Evolutionary conservation across 2,888 invertebrate species (phyloP), one percentile per base, ranked within the genome.

Genomic region (Tromatobia lineatoria): DNA sequence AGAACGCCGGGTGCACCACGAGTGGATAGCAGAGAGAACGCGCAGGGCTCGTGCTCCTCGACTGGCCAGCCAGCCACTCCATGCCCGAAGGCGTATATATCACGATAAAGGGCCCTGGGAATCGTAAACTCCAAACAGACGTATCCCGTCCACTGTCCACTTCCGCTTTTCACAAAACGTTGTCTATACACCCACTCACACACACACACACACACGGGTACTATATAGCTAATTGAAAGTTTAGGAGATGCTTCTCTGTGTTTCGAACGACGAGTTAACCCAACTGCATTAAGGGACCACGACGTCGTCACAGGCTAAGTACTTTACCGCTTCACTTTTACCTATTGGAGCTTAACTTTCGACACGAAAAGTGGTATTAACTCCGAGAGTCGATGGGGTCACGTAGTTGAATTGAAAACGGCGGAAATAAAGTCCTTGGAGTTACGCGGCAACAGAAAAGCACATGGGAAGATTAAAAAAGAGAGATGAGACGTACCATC

Each of bases 71-170:
- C 59, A 66, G 67, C 78, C 80, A 83, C 81, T 80, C 64, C 71
- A 67, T 54, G 76, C 70, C 81, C 29, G 73, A 81, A 80, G 82
- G 73, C 85, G 82, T 86, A 89, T 90, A 90, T 88, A 89, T 91
- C 90, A 89, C 89, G 91, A 91, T 92, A 91, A 91, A 90, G 89
- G 90, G 89, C 89, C 83, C 86, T 89, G 88, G 86, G 89, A 91
- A 92, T 90, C 87, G 88, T 90, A 88, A 87, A 87, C 88, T 85
- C 84, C 67, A 83, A 69, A 71, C 70, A 73, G 59, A 78, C 71
- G 85, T 83, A 83, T 59, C 76, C 76, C 50, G 64, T 38, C 10
- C 64, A 84, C 83, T 81, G 74, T 83, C 70, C 67, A 84, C 88
- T 90, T 90, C 89, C 90, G 90, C 86, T 88, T 88, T 87, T 86